Base-by-base conservation (phyloP, 2,888 invertebrate species). In the Lapara coniferarum region DNA sequence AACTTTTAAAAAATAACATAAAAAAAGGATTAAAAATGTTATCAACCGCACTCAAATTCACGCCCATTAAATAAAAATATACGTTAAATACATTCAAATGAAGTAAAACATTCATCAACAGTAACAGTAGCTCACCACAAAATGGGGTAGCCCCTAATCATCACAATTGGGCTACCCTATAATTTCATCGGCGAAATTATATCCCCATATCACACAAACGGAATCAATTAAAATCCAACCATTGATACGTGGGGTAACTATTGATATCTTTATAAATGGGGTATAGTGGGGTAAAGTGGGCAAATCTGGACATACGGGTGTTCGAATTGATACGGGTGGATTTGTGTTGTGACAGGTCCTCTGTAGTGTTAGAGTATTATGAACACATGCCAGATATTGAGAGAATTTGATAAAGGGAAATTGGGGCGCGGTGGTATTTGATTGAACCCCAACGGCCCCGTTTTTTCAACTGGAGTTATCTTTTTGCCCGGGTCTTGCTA, bases 251-350 rank as follows among this genome's bases (percentile, higher is more conserved):
- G 79, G 90, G 90, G 88, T 72, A 72, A 90, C 90, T 92, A 92
- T 91, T 92, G 92, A 93, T 93, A 92, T 92, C 90, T 89, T 84
- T 87, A 89, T 89, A 90, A 89, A 90, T 91, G 82, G 89, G 87
- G 89, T 91, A 87, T 91, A 91, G 85, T 91, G 88, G 87, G 87
- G 89, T 91, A 88, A 91, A 91, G 84, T 91, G 88, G 86, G 83
- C 83, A 79, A 88, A 91, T 91, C 87, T 87, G 80, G 85, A 74
- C 85, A 92, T 92, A 93, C 91, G 92, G 92, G 92, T 80, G 77
- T 70, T 76, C 75, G 80, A 80, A 89, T 88, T 86, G 86, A 92
- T 93, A 91, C 92, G 92, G 92, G 92, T 81, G 79, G 83, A 82
- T 85, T 72, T 72, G 70, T 89, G 86, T 88, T 89, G 78, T 89